Percentiles rank a stretch among this genome's conserved stretches.
Conservation (phyloP, 2,888 invertebrate genomes). For the Drosophila phalerata region DNA sequence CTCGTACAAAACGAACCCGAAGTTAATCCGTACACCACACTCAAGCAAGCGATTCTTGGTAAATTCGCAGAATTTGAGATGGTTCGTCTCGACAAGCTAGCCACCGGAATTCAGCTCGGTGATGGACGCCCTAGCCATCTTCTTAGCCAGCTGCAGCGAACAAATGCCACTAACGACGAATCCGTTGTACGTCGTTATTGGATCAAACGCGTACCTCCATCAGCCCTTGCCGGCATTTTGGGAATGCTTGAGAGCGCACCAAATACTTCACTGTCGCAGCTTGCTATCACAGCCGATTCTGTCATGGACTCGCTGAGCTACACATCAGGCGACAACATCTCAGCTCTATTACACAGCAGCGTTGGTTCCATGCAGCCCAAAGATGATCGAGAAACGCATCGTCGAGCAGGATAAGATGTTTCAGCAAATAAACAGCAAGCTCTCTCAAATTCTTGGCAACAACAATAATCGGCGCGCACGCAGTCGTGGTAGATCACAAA, state of each 20-base stretch:
- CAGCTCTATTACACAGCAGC: too few relatives aligned
- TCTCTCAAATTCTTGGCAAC: background rate
- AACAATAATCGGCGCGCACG: background rate
- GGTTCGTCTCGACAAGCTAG: background rate
- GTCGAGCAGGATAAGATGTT: too few relatives aligned
- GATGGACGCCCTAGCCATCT: conserved; percentile 4
- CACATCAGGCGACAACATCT: too few relatives aligned
- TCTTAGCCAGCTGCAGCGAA: background rate
- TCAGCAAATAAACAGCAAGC: conserved; percentile 1
- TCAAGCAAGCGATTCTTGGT: background rate
- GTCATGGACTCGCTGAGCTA: too few relatives aligned
- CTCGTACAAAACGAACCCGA: too few relatives aligned
- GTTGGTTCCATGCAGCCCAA: too few relatives aligned
- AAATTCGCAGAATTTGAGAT: background rate
- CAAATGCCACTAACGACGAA: too few relatives aligned
- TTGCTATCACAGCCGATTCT: conserved; percentile 1
- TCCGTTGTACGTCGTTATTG: too few relatives aligned
- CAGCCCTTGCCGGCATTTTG: conserved; percentile 4
- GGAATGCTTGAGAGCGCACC: background rate
- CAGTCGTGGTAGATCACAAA: background rate
- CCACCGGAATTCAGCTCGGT: background rate
- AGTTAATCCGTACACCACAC: too few relatives aligned
- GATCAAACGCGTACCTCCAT: background rate
- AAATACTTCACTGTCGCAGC: background rate
- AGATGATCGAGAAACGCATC: too few relatives aligned